These are phyloP conservation scores for Sinopyrophorus schimmeli DNA, from an alignment of 2,888 invertebrate genomes.

Conservation along the genomic window DNA sequence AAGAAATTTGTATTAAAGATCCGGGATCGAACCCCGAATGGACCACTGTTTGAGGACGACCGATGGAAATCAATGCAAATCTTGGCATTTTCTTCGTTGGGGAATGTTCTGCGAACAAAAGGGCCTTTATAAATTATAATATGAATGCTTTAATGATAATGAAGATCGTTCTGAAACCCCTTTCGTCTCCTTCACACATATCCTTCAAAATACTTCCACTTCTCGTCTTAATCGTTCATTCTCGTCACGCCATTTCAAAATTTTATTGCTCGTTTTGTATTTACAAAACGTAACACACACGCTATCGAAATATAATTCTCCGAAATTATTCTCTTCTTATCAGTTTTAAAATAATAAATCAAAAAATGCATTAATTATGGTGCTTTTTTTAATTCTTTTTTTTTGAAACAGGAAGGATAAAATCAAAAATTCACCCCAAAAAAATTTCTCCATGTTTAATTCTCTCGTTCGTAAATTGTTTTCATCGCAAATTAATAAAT, in stretches of 20 bases:
- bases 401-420: too few relatives aligned
- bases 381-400: too few relatives aligned
- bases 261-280: conserved; percentile 13
- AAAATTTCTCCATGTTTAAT: too few relatives aligned
- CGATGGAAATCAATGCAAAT: neutral
- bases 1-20: neutral
- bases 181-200: too few relatives aligned
- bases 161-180: conserved; percentile 3
- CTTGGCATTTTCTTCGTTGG: neutral
- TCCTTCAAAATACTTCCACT: conserved; percentile 7
- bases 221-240: conserved; percentile 10
- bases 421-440: too few relatives aligned
- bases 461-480: too few relatives aligned
- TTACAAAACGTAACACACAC: conserved; percentile 17
- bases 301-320: conserved; percentile 16
- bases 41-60: neutral
- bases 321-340: too few relatives aligned
- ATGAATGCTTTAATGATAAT: conserved; percentile 9
- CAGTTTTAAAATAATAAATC: too few relatives aligned
- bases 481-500: too few relatives aligned
- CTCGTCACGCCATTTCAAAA: conserved; percentile 12
- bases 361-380: too few relatives aligned
- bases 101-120: neutral
- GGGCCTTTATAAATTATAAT: neutral
- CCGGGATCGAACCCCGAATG: neutral